phyloP scores from a whole-genome alignment of 2,888 invertebrate genomes.

The Melinopterus prodromus region DNA sequence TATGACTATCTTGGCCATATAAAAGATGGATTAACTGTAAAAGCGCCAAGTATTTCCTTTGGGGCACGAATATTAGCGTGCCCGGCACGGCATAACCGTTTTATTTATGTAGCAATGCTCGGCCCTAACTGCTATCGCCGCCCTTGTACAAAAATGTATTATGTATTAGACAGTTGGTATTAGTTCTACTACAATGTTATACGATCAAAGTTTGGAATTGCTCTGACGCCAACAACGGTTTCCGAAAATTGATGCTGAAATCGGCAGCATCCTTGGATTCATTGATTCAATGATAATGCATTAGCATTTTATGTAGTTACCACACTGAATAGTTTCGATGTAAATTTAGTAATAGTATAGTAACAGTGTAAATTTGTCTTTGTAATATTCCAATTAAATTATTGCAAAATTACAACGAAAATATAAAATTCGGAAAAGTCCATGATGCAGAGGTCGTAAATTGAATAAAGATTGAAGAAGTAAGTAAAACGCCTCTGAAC shows the following conservation, averaged over 20 bases:
- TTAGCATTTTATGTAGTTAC: background rate
- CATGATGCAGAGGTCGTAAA: too few species aligned
- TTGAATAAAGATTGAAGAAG: too few species aligned
- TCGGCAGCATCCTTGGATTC: background rate
- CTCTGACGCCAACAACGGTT: background rate
- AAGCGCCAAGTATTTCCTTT: conserved; percentile 30
- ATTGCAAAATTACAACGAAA: too few species aligned
- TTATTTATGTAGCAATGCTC: conserved; percentile 11
- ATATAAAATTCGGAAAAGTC: too few species aligned
- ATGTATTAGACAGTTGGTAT: conserved; percentile 26
- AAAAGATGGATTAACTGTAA: conserved; percentile 29
- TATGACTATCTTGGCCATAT: conserved; percentile 28
- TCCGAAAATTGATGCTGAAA: background rate
- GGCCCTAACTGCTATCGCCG: conserved; percentile 9
- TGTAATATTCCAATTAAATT: too few species aligned
- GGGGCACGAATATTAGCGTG: conserved; percentile 25
- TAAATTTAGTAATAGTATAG: background rate
- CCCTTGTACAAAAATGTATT: conserved; percentile 16
- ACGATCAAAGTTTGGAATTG: background rate
- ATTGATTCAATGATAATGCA: background rate
- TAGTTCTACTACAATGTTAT: background rate
- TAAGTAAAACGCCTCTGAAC: too few species aligned
- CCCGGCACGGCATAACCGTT: conserved; percentile 10
- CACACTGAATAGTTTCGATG: background rate
- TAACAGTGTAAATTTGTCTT: too few species aligned